Evolutionary conservation across 2,113 vertebrate species (phyloP), one percentile per base, ranked within the genome.

Genomic region (Otocyon megalotis): DNA sequence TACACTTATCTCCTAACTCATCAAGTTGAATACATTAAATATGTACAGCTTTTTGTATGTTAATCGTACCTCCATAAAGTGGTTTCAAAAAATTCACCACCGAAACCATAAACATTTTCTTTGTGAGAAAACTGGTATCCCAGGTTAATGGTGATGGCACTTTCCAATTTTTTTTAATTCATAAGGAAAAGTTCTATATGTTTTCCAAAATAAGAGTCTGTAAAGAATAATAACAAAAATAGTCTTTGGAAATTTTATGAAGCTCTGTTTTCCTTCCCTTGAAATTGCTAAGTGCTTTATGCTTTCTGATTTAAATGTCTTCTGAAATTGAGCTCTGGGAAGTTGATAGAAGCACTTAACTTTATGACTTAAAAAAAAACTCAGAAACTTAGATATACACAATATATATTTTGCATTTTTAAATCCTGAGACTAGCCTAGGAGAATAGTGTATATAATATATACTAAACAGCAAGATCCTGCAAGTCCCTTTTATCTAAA

Each of bases 211-310:
- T 54, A 71, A 95, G 50, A 62, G 12, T 53, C 13, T 98, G 67
- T 87, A 65, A 92, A 88, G 67, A 72, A 79, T 53, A 62, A 62
- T 69, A 94, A 77, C 15, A 94, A 85, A 92, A 88, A 60, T 79
- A 79, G 37, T 93, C 35, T 65, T 81, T 63, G 62, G 69, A 86
- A 72, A 84, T 86, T 97, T 94, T 96, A 88, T 88, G 65, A 95
- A 83, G n/a, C 2, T 92, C 20, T 88, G 17, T 83, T 63, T 96
- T 72, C 37, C 65, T 81, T 93, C 50, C 24, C 93, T 84, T 83
- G 89, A 96, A 94, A 94, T 15, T 80, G 79, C 50, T 93, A 92
- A 94, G 87, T 91, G 37, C 26, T 94, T 98, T 88, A 85, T 88
- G 87, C 71, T 96, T 86, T 89, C 79, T 81, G 56, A 97, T 53